Evolutionary conservation across 2,888 invertebrate species (phyloP).

Genomic region (Euspilapteryx auroguttella): DNA sequence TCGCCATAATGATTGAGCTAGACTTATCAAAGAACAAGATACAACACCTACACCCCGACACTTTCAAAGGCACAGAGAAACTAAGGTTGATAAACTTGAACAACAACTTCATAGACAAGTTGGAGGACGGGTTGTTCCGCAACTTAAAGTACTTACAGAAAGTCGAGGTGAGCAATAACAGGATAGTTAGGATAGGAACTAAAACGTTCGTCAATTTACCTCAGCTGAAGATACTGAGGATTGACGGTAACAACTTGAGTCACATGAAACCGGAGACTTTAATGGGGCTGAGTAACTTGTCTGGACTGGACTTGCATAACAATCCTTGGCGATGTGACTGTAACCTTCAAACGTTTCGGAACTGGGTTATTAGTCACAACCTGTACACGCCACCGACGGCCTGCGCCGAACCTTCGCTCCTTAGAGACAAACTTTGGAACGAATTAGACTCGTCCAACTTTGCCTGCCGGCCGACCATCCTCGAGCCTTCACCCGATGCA

Average conservation of each 20-base stretch:
- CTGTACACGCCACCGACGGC: conserved; percentile 77
- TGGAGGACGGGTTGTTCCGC: conserved; percentile 76
- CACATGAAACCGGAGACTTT: conserved; percentile 70
- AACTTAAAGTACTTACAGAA: conserved; percentile 75
- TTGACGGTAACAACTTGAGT: conserved; percentile 77
- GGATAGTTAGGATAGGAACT: conserved; percentile 69
- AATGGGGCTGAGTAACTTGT: conserved; percentile 67
- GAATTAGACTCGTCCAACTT: conserved; percentile 73
- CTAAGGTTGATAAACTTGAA: conserved; percentile 74
- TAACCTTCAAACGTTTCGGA: conserved; percentile 75
- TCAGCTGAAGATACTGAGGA: conserved; percentile 67
- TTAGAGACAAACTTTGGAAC: conserved; percentile 75
- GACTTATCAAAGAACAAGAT: conserved; percentile 79
- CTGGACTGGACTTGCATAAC: conserved; percentile 73
- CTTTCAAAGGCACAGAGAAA: conserved; percentile 72
- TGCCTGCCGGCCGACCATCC: conserved; percentile 80
- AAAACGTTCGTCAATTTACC: conserved; percentile 72
- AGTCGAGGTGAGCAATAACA: conserved; percentile 78
- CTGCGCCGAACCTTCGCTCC: conserved; percentile 68
- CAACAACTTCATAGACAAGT: conserved; percentile 72
- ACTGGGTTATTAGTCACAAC: conserved; percentile 73
- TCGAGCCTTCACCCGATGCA: conserved; percentile 63
- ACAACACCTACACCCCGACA: conserved; percentile 65
- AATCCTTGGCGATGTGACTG: conserved; percentile 93
- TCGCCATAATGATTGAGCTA: conserved; percentile 79